Conservation (phyloP, 2,797 vertebrate species). For the Epinephelus coioides region DNA sequence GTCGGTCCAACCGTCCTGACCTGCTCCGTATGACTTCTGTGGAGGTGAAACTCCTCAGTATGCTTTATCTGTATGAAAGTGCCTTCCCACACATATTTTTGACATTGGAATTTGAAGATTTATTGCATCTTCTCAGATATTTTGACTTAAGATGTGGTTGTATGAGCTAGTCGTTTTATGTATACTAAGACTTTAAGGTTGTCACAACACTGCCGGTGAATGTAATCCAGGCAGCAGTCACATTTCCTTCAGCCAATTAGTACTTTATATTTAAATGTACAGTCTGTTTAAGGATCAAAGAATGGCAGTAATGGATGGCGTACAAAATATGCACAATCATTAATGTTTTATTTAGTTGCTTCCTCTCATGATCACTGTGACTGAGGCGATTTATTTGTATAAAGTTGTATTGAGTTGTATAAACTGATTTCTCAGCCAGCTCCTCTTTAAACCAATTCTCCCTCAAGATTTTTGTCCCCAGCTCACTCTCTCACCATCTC, state of each 20-base stretch:
- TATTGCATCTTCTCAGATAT: background rate
- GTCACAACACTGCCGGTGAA: background rate
- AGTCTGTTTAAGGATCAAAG: background rate
- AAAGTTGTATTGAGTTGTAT: background rate
- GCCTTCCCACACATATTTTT: too few species aligned
- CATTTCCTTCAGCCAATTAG: background rate
- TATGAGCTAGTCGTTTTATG: background rate
- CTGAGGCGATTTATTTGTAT: background rate
- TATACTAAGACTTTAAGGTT: background rate
- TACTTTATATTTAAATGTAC: background rate
- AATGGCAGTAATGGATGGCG: background rate
- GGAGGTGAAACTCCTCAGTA: background rate
- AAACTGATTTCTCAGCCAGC: background rate
- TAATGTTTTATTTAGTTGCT: background rate
- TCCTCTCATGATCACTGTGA: background rate
- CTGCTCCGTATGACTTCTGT: background rate
- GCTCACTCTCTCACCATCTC: slow-evolving; percentile 14
- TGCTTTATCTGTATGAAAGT: background rate
- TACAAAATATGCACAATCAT: background rate
- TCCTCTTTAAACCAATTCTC: background rate
- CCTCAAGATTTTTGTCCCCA: background rate
- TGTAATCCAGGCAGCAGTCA: background rate
- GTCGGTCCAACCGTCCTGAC: too few species aligned
- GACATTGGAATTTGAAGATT: background rate
- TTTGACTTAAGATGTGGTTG: background rate